Evolutionary conservation across 1,140 invertebrate species (phyloP), one percentile per base, ranked within the genome.

Genomic region (Aporrectodea caliginosa): DNA sequence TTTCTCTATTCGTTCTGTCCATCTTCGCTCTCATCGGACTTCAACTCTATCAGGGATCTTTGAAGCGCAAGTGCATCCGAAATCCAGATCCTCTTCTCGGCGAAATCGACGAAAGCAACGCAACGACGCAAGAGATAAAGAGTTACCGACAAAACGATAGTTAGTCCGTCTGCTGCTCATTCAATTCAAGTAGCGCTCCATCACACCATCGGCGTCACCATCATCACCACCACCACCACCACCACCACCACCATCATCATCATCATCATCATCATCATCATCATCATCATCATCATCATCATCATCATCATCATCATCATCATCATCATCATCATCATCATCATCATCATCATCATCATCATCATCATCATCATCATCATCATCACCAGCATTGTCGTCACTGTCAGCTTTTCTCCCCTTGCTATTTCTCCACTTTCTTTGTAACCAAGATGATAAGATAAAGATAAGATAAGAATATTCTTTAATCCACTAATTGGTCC

Each of bases 21-120:
- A 95, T 98, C 81, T 97, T 98, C 89, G 95, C 96, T 16, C 90
- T 98, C 35, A 96, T 98, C 86, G 95, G 94, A 32, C 92, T 98
- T 84, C 96, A 98, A 92, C 95, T 98, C 90, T 99, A 98, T 89
- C 97, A 97, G 94, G 97, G 97, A 82, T 94, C 96, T 68, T 91
- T 99, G 82, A 96, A 95, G 84, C 95, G 98, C 90, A 99, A 99
- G 89, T 99, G 97, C 91, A 93, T 99, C 84, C 90, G 75, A 68
- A 69, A 6, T 22, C n/a, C 93, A 91, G 89, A 92, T 92, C 85
- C 95, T 95, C 89, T 94, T 2, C 69, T n/a, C 69, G 27, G 30
- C n/a, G n/a, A 58, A 58, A 22, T 22, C 43, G 22, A 92, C 30
- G 29, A 76, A 58, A 58, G 6, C 6, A 58, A 84, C 74, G 70